A percentile compares a stretch with the other conserved stretches of the same genome.
Evolutionary conservation across 2,113 vertebrate genomes (phyloP).

Genomic region (Ptychochromis oligacanthus): DNA sequence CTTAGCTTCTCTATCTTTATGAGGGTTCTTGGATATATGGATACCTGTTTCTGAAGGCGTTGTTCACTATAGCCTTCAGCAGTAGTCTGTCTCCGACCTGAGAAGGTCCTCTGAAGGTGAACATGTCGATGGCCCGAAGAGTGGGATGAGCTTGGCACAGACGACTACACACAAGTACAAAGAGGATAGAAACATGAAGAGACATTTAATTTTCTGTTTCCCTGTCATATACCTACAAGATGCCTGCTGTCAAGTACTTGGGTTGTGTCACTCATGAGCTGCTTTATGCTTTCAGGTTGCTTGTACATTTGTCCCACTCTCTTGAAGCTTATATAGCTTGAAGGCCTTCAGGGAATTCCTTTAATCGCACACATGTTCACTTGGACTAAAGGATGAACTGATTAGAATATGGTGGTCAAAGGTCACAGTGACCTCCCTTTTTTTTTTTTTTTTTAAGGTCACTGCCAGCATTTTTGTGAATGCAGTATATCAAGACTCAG

Average conservation of each 20-base stretch:
- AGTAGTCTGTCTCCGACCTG: conserved; percentile 91
- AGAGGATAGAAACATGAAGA: not conserved
- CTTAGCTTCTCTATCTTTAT: not conserved
- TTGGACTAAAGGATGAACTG: not conserved
- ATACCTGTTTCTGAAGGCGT: conserved; percentile 90
- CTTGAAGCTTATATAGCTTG: not conserved
- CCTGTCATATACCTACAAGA: not conserved
- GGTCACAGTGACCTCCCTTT: too few relatives aligned
- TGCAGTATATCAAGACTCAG: not conserved
- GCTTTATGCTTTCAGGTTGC: not conserved
- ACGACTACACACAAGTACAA: conserved; percentile 75
- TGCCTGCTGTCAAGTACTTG: not conserved
- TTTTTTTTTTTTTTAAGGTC: too few relatives aligned
- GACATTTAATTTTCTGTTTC: not conserved
- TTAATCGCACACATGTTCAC: not conserved
- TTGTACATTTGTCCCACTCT: not conserved
- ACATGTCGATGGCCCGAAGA: conserved; percentile 93
- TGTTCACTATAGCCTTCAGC: conserved; percentile 93
- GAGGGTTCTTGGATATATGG: not conserved
- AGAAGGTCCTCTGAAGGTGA: conserved; percentile 92
- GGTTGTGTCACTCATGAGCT: not conserved
- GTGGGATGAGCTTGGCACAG: conserved; percentile 89
- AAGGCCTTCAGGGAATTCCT: not conserved
- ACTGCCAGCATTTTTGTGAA: not conserved
- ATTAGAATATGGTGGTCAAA: not conserved